phyloP scores from a whole-genome alignment of 2,113 vertebrate species.

The Ameiurus melas region DNA sequence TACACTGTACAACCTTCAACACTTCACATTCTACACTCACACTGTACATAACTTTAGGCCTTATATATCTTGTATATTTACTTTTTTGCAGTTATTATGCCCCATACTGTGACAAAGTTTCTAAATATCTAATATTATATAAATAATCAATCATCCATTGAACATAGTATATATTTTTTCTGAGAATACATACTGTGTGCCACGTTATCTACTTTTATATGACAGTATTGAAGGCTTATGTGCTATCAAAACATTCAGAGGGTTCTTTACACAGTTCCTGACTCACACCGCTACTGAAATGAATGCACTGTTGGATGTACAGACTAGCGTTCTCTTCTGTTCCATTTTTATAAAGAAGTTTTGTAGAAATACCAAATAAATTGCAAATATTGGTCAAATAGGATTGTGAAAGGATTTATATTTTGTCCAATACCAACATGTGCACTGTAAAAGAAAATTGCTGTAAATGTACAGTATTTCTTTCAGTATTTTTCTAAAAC shows the following conservation, averaged over 20 bases:
- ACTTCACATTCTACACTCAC: conserved; percentile 1
- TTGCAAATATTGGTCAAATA: not conserved
- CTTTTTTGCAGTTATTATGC: not conserved
- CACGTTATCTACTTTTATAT: not conserved
- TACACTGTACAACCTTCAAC: conserved; percentile 41
- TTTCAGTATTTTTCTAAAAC: not conserved
- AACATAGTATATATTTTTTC: not conserved
- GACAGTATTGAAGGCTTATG: not conserved
- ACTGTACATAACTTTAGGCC: conserved; percentile 19
- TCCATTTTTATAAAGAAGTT: not conserved
- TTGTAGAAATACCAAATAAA: conserved; percentile 39
- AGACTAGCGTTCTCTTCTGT: not conserved
- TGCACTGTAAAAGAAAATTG: not conserved
- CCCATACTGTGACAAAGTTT: conserved; percentile 3
- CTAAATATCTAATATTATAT: not conserved
- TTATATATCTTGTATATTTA: not conserved
- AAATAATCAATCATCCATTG: not conserved
- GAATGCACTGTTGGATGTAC: conserved; percentile 41
- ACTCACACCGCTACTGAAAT: conserved; percentile 31
- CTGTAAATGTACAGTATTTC: not conserved
- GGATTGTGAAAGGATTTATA: not conserved
- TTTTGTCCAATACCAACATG: not conserved
- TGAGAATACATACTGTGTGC: conserved; percentile 2
- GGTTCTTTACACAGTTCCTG: conserved; percentile 13
- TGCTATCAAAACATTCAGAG: conserved; percentile 8